Base-by-base conservation (phyloP, 2,888 invertebrate genomes). In the Laspeyria flexula region DNA sequence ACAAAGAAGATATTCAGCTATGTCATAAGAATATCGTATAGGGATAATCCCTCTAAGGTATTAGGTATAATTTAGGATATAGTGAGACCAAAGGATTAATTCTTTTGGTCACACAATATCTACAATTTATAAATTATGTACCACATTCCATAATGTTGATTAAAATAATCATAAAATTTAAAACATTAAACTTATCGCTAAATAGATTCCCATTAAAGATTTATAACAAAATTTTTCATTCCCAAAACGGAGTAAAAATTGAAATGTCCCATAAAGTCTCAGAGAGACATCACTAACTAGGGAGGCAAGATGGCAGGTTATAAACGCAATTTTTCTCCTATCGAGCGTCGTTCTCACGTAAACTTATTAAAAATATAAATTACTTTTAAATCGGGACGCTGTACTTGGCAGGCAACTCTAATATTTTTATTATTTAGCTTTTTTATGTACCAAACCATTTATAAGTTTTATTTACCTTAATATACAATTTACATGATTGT, bases 341-440 rank as follows among this genome's bases (percentile, higher is more conserved):
- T n/a, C 59, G 59, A 30, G 29, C 67, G 46, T 43, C 57, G 53
- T 46, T 41, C 43, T 40, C 44, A 42, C 57, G 47, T 49, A 52
- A 65, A 63, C 16, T 62, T 61, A 60, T 55, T 55, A 55, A 54
- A 67, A 62, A 70, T 64, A 60, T 66, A 66, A 63, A 64, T 72
- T 68, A 49, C 51, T 56, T 33, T 55, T 53, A 51, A 55, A 60
- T 50, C 34, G 29, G 29, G 21, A 31, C 42, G 47, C 12, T 59
- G 55, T 37, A 30, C 25, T 31, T 49, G 43, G 43, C 58, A 57
- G 55, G 38, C 21, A n/a, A n/a, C n/a, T n/a, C n/a, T n/a, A n/a
- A n/a, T 41, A 41, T 49, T 59, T 23, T 29, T 0, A 27, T 13
- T 21, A 23, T 43, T 43, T 21, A 5, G 15, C 15, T 7, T 12